Evolutionary conservation across 2,888 invertebrate genomes (phyloP), one percentile per base, ranked within the genome.

Genomic region (Venusia cambrica): DNA sequence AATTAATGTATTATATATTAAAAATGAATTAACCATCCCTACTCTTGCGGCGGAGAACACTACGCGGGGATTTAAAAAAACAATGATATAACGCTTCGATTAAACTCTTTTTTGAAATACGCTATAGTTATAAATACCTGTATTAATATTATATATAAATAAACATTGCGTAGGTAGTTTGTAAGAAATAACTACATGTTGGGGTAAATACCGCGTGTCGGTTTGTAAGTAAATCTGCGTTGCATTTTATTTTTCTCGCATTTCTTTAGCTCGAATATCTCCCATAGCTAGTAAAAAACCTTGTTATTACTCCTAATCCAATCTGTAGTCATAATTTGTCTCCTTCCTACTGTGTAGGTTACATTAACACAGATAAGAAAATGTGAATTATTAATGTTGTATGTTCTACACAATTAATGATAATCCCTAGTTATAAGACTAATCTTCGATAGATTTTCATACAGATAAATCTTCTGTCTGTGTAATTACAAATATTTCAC

Each of bases 321-420:
- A 34, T 32, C 26, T 34, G 38, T 45, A 55, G 45, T 53, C 31
- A 51, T 55, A 53, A 51, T 58, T 46, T 55, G n/a, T 62, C 59
- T 50, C 54, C 64, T 61, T 64, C 71, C 73, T 71, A 73, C 73
- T 67, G 60, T 73, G 70, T 74, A 73, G 73, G 73, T 58, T n/a
- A n/a, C n/a, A n/a, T n/a, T n/a, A n/a, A n/a, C n/a, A n/a, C n/a
- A n/a, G n/a, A n/a, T n/a, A n/a, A n/a, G n/a, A n/a, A n/a, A n/a
- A n/a, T n/a, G 50, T 41, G 51, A 49, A 48, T 40, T n/a, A 39
- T 37, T 11, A 27, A 42, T 24, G n/a, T 36, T 45, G 16, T 12
- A 32, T 16, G 12, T 35, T 38, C 8, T 18, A 13, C 21, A 16
- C 30, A 35, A 48, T 48, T 48, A 37, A 51, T 51, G 50, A 50